Evolutionary conservation across 1,140 invertebrate species (phyloP), one percentile per base, ranked within the genome.

Genomic region (Scaptomyza pallida): DNA sequence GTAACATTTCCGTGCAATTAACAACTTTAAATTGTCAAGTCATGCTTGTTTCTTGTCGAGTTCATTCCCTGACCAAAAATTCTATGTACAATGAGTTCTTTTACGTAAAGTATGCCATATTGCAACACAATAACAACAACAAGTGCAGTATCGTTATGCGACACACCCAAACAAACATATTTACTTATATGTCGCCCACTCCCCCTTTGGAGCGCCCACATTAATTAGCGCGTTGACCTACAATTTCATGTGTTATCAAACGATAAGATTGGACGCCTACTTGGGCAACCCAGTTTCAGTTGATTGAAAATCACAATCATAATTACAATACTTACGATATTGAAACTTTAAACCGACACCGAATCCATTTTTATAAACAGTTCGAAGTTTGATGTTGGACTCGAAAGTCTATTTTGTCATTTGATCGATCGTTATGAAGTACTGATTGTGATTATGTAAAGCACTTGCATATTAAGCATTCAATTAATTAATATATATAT

Each of bases 171-270:
- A 56, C 54, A 13, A 13, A 30, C 21, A 41, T 37, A 56, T n/a
- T n/a, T n/a, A n/a, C n/a, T n/a, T n/a, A n/a, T n/a, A n/a, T n/a
- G n/a, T 13, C 8, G 3, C 8, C 44, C 19, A 47, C 44, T 4
- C 44, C 37, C 16, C 13, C 47, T 16, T 10, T 13, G n/a, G n/a
- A n/a, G 40, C 15, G 2, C 15, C 19, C 9, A 13, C 23, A 74
- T 55, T 73, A 86, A 86, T 80, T 86, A 76, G 52, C 44, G 13
- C 43, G 45, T 37, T 80, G 76, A 85, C 81, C 81, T 57, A 85
- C 69, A 85, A 86, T 80, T 85, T 21, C 26, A 19, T 40, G 17
- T 45, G 45, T 80, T 85, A 86, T 80, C 76, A 59, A 21, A 9
- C 47, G 83, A 89, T 89, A 82, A 88, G 83, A 88, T 78, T 75